Evolutionary conservation across 1,140 invertebrate genomes (phyloP).

Genomic region (Drosophila sulfurigaster): DNA sequence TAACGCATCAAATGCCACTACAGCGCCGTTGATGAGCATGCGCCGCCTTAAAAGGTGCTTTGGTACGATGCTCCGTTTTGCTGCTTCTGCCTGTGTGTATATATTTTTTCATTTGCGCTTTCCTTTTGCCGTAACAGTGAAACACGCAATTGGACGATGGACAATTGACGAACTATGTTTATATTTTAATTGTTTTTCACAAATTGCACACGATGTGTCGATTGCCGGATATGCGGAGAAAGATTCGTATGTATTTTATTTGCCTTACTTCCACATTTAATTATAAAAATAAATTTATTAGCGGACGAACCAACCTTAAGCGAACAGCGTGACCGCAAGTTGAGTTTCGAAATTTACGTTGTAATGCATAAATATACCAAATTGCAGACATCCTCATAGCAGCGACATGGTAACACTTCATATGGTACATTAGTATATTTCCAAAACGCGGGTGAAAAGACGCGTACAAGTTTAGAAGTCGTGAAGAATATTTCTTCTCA

Average conservation of each 20-base stretch:
- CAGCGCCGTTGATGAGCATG: conserved; percentile 28
- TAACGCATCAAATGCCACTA: conserved; percentile 1
- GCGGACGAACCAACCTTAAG: conserved; percentile 46
- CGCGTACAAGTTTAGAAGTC: too few species aligned
- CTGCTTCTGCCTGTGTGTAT: conserved; percentile 53
- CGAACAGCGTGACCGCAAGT: conserved; percentile 35
- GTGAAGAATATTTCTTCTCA: too few species aligned
- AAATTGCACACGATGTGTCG: background rate
- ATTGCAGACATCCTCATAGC: background rate
- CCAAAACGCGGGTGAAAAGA: too few species aligned
- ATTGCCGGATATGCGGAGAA: background rate
- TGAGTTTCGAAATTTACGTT: background rate
- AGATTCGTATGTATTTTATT: conserved; percentile 4
- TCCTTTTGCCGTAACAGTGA: conserved; percentile 56
- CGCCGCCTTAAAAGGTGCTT: conserved; percentile 30
- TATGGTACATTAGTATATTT: too few species aligned
- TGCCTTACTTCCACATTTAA: conserved; percentile 35
- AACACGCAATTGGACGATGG: conserved; percentile 51
- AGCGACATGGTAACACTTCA: background rate
- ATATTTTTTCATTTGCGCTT: conserved; percentile 60
- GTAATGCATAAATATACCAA: background rate
- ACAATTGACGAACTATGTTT: conserved; percentile 18
- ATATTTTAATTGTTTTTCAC: conserved; percentile 15
- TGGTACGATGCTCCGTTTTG: conserved; percentile 23
- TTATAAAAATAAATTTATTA: conserved; percentile 40